Conservation (phyloP, 2,113 vertebrate species). For the Thymallus thymallus region DNA sequence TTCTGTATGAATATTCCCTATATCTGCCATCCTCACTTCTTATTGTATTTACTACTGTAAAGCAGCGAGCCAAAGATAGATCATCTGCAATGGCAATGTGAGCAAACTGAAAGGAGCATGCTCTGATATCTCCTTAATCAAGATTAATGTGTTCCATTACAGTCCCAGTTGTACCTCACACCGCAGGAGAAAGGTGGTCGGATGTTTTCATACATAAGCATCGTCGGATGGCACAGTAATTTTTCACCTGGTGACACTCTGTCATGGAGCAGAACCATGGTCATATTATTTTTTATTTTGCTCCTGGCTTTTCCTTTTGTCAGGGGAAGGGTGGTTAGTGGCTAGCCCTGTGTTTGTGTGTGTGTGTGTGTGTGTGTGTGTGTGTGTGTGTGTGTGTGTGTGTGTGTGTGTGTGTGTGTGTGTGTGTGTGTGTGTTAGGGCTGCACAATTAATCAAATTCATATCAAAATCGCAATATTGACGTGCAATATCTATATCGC, state of each 20-base stretch:
- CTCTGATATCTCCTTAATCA: slow-evolving; percentile 22
- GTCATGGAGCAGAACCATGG: not conserved
- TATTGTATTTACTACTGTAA: not conserved
- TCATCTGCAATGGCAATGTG: not conserved
- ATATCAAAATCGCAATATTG: no score
- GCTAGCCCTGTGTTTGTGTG: not conserved
- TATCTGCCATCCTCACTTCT: not conserved
- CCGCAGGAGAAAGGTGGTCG: slow-evolving; percentile 26
- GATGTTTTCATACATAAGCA: slow-evolving; percentile 28
- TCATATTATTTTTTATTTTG: no score
- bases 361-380: not conserved
- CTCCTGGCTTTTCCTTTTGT: no score
- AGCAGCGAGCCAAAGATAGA: not conserved
- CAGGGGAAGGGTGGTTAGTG: no score
- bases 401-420: no score
- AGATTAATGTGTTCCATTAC: slow-evolving; percentile 29
- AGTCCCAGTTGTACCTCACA: slow-evolving; percentile 6
- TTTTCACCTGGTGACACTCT: slow-evolving; percentile 18
- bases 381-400: no score
- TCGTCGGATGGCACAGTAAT: slow-evolving; percentile 21
- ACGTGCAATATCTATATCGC: no score
- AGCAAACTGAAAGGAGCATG: not conserved
- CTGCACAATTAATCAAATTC: no score
- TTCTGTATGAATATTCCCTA: not conserved
- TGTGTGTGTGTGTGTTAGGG: no score